These are phyloP conservation scores for Polia nebulosa DNA, from an alignment of 2,888 invertebrate genomes.

Conservation along the genomic window DNA sequence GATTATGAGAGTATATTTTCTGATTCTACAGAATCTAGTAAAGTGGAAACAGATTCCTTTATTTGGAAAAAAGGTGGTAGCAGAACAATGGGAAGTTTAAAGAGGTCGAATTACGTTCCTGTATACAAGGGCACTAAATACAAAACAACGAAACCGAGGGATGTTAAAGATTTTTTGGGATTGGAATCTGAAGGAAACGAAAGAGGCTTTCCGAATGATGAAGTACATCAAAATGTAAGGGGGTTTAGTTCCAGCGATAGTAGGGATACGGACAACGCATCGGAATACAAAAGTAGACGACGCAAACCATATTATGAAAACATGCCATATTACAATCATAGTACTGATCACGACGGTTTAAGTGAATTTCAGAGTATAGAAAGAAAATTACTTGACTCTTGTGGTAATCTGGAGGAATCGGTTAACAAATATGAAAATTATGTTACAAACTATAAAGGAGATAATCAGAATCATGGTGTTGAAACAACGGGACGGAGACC, in stretches of 20 bases:
- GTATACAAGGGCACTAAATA: slow-evolving; percentile 74
- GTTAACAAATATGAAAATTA: slow-evolving; percentile 80
- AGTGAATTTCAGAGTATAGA: slow-evolving; percentile 74
- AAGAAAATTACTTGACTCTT: slow-evolving; percentile 79
- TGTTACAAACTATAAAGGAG: slow-evolving; percentile 69
- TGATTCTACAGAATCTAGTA: slow-evolving; percentile 78
- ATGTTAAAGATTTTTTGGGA: slow-evolving; percentile 76
- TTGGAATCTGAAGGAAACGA: slow-evolving; percentile 61
- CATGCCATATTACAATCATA: slow-evolving; percentile 33
- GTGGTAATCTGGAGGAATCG: slow-evolving; percentile 78
- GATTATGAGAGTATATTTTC: slow-evolving; percentile 68
- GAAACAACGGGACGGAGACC: slow-evolving; percentile 78
- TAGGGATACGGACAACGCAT: slow-evolving; percentile 56
- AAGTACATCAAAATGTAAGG: slow-evolving; percentile 61
- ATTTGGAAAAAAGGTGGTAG: slow-evolving; percentile 74
- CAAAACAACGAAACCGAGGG: slow-evolving; percentile 71
- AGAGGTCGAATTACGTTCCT: slow-evolving; percentile 69
- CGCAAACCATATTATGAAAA: slow-evolving; percentile 34
- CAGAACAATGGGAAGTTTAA: slow-evolving; percentile 63
- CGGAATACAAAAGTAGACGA: slow-evolving; percentile 48
- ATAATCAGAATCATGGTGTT: slow-evolving; percentile 45
- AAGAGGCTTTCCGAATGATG: slow-evolving; percentile 51
- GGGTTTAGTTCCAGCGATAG: slow-evolving; percentile 69
- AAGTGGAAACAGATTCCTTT: slow-evolving; percentile 78
- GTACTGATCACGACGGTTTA: slow-evolving; percentile 53